These are phyloP conservation scores for Tholera decimalis DNA, from an alignment of 2,888 invertebrate genomes.

Conservation along the genomic window DNA sequence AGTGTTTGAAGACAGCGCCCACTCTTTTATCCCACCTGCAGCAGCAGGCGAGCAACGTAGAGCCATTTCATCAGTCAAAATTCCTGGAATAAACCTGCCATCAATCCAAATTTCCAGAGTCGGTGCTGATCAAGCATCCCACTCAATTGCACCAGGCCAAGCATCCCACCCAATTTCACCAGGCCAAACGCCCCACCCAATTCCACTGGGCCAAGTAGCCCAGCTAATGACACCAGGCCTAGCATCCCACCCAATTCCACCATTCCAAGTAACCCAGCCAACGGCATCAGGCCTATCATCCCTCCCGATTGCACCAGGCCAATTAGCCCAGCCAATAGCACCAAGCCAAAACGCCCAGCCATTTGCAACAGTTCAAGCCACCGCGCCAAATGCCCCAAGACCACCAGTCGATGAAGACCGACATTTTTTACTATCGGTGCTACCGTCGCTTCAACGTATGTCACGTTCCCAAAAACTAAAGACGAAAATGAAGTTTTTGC, in stretches of 20 bases:
- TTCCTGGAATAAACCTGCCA: not conserved
- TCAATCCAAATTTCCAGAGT: not conserved
- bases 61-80: not conserved
- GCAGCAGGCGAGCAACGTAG: not conserved
- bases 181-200: not conserved
- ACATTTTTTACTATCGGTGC: not conserved
- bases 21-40: not conserved
- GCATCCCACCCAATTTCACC: not conserved
- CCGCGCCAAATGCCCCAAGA: not conserved
- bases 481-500: not conserved
- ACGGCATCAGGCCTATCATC: not conserved
- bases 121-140: not conserved
- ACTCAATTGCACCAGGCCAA: not conserved
- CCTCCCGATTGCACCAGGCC: not conserved
- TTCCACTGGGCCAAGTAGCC: not conserved
- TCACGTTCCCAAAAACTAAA: conserved; percentile 1
- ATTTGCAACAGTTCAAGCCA: not conserved
- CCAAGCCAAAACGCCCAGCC: not conserved
- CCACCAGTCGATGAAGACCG: conserved; percentile 1
- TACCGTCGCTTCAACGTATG: conserved; percentile 3
- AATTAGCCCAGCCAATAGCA: not conserved
- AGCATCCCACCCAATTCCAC: not conserved
- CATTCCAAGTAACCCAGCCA: not conserved
- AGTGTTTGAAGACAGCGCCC: not conserved
- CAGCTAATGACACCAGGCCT: not conserved